Evolutionary conservation across 2,797 vertebrate genomes (phyloP).

Genomic region (Microhierax caerulescens): DNA sequence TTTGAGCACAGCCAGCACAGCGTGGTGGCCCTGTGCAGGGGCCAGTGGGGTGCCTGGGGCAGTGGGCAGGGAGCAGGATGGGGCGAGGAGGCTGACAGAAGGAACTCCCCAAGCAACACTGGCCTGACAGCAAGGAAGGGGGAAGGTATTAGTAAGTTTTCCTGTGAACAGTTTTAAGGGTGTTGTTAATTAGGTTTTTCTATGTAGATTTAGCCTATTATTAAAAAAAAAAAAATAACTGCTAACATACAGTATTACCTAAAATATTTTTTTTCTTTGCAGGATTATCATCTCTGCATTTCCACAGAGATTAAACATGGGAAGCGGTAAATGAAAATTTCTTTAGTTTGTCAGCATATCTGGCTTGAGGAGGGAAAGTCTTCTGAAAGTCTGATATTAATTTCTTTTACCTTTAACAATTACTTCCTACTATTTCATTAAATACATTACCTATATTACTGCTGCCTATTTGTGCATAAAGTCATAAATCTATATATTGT

Average conservation of each 20-base stretch:
- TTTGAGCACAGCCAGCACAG: fast-evolving
- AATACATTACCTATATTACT: not conserved
- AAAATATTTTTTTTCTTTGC: not conserved
- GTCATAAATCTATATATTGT: not conserved
- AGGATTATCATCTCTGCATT: not conserved
- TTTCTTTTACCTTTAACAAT: not conserved
- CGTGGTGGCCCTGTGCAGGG: not conserved
- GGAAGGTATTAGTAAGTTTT: not conserved
- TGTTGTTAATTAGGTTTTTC: not conserved
- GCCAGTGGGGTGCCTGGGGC: fast-evolving
- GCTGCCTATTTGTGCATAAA: not conserved
- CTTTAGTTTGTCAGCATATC: not conserved
- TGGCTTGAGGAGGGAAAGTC: not conserved
- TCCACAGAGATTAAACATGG: not conserved
- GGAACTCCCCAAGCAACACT: not conserved
- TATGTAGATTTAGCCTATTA: not conserved
- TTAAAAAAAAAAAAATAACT: too few relatives aligned
- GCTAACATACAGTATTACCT: not conserved
- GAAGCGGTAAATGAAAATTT: not conserved
- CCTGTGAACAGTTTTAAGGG: not conserved
- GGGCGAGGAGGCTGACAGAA: not conserved
- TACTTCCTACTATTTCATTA: not conserved
- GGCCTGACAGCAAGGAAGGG: not conserved
- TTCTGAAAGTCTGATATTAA: not conserved
- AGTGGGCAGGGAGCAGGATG: not conserved